Evolutionary conservation across 2,113 vertebrate species (phyloP).

Genomic region (Upupa epops): DNA sequence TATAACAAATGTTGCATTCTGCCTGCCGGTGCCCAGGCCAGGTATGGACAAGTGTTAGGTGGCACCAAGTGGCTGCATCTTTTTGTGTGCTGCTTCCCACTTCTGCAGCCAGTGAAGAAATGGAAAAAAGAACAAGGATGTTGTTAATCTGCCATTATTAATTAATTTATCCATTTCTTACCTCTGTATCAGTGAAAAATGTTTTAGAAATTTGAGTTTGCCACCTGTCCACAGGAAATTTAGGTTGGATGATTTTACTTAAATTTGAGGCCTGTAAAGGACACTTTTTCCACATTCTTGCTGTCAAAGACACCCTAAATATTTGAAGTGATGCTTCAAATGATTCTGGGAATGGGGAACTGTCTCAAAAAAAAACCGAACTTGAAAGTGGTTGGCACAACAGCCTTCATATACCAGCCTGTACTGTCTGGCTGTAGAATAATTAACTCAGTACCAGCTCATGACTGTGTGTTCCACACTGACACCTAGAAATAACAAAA

Average conservation of each 20-base stretch:
- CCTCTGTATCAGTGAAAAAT: background rate
- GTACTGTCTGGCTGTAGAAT: background rate
- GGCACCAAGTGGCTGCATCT: fast-evolving
- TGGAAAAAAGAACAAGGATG: background rate
- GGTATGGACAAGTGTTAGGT: background rate
- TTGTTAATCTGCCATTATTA: background rate
- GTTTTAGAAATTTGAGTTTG: background rate
- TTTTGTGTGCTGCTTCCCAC: fast-evolving
- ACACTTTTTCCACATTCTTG: fast-evolving
- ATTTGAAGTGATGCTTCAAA: background rate
- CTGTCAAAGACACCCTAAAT: background rate
- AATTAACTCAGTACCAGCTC: background rate
- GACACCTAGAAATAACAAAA: background rate
- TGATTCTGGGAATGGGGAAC: background rate
- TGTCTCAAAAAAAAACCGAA: background rate
- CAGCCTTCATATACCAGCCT: background rate
- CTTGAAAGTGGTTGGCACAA: background rate
- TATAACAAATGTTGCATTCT: background rate
- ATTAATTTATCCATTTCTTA: background rate
- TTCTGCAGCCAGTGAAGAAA: background rate
- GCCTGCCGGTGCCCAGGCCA: fast-evolving
- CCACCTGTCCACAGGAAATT: background rate
- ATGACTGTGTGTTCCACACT: fast-evolving
- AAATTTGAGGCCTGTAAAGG: background rate
- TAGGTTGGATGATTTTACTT: background rate